These are phyloP conservation scores for Plestiodon gilberti DNA, from an alignment of 2,113 vertebrate species.

Conservation along the genomic window DNA sequence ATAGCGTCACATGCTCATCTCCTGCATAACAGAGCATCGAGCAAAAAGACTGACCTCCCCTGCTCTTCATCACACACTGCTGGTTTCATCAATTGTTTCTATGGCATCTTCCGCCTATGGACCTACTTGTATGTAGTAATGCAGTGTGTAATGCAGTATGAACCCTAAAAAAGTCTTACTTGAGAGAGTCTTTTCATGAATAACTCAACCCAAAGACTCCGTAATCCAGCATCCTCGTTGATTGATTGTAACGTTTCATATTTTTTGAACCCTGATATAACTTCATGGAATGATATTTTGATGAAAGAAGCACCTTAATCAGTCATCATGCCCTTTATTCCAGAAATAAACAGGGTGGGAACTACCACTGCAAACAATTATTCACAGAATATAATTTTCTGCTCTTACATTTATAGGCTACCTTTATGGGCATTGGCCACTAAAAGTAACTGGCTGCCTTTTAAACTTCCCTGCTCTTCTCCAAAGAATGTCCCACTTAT, in stretches of 20 bases:
- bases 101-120: too few relatives aligned
- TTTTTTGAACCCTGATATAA: background rate
- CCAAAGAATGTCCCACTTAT: background rate
- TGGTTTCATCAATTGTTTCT: too few relatives aligned
- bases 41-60: too few relatives aligned
- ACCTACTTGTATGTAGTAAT: background rate
- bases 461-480: conserved; percentile 33
- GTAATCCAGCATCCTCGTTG: background rate
- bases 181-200: background rate
- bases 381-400: conserved; percentile 36
- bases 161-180: background rate
- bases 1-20: too few relatives aligned
- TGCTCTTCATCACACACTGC: too few relatives aligned
- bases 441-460: conserved; percentile 50
- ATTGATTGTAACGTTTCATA: background rate
- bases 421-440: conserved; percentile 41
- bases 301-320: conserved; percentile 29
- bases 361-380: conserved; percentile 54
- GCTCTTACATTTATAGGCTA: conserved; percentile 25
- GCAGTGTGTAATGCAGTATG: background rate
- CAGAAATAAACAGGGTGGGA: conserved; percentile 32
- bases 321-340: conserved; percentile 21
- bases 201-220: background rate
- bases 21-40: too few relatives aligned
- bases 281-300: conserved; percentile 13